Percentiles rank a stretch among this genome's conserved stretches.
Conservation (phyloP, 1,140 invertebrate genomes). For the Steinernema feltiae region DNA sequence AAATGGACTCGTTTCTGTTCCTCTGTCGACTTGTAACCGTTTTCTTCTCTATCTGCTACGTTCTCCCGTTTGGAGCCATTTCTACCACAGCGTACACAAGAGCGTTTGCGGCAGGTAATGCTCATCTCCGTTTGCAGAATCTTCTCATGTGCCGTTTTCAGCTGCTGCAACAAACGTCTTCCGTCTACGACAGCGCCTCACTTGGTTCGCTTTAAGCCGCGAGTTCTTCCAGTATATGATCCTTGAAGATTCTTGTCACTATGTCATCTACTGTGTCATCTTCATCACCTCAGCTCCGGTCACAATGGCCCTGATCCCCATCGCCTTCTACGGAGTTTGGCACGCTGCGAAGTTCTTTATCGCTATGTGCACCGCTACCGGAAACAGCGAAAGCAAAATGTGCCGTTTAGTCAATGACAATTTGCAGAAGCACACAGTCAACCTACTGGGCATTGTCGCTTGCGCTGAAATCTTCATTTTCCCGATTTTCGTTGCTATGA, state of each 20-base stretch:
- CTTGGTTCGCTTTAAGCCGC: constrained; percentile 66
- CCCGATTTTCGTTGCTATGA: constrained; percentile 73
- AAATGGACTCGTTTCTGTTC: constrained; percentile 28
- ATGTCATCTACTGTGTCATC: constrained; percentile 84
- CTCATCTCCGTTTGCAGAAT: neutral
- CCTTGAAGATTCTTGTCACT: constrained; percentile 88
- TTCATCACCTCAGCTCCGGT: constrained; percentile 82
- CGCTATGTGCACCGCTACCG: constrained; percentile 23
- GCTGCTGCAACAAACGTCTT: constrained; percentile 87
- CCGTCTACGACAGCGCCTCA: constrained; percentile 82
- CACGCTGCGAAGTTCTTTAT: constrained; percentile 56
- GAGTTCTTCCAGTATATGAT: constrained; percentile 75
- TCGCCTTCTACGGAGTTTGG: constrained; percentile 64
- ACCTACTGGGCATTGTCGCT: constrained; percentile 77
- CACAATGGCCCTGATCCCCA: constrained; percentile 60
- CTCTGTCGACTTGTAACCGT: constrained; percentile 26
- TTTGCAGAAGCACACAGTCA: constrained; percentile 77
- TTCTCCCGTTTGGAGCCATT: constrained; percentile 23
- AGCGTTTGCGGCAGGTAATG: constrained; percentile 31
- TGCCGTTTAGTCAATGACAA: constrained; percentile 58
- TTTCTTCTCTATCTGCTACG: constrained; percentile 33
- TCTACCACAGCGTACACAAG: constrained; percentile 24
- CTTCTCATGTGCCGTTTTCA: constrained; percentile 66
- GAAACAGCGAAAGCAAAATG: constrained; percentile 11
- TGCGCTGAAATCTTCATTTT: constrained; percentile 84